phyloP scores from a whole-genome alignment of 2,797 vertebrate genomes.

The Argya squamiceps region DNA sequence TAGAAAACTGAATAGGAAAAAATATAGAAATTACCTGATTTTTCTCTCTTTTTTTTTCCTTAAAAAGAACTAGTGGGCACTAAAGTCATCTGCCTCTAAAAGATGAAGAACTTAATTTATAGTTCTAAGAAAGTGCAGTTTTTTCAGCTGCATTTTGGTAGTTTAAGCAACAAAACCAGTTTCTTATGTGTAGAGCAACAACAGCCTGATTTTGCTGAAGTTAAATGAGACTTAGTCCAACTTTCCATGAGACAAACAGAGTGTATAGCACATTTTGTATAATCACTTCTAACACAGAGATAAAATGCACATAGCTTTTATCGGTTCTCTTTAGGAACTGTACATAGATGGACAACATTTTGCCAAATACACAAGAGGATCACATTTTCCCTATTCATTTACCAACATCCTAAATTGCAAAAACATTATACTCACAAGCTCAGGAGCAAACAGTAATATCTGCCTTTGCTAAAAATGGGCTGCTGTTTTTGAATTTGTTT shows the following conservation, averaged over 20 bases:
- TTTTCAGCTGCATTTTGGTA: conserved; percentile 11
- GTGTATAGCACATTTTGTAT: background rate
- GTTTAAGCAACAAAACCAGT: conserved; percentile 17
- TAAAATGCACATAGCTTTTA: background rate
- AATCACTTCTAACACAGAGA: background rate
- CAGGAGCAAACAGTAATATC: background rate
- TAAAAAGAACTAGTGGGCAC: background rate
- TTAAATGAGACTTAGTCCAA: background rate
- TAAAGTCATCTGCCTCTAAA: background rate
- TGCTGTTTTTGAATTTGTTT: background rate
- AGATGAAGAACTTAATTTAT: background rate
- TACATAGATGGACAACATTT: background rate
- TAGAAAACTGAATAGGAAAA: background rate
- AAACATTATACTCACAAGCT: background rate
- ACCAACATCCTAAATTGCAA: background rate
- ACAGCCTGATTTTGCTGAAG: background rate
- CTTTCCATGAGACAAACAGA: background rate
- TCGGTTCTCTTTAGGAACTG: background rate
- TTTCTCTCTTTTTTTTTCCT: background rate
- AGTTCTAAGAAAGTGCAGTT: background rate
- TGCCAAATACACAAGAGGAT: background rate
- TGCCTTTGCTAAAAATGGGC: background rate
- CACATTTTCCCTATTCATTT: background rate
- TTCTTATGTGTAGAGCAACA: conserved; percentile 34
- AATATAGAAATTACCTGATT: background rate